Conservation (phyloP, 2,113 vertebrate genomes). For the Motacilla alba region DNA sequence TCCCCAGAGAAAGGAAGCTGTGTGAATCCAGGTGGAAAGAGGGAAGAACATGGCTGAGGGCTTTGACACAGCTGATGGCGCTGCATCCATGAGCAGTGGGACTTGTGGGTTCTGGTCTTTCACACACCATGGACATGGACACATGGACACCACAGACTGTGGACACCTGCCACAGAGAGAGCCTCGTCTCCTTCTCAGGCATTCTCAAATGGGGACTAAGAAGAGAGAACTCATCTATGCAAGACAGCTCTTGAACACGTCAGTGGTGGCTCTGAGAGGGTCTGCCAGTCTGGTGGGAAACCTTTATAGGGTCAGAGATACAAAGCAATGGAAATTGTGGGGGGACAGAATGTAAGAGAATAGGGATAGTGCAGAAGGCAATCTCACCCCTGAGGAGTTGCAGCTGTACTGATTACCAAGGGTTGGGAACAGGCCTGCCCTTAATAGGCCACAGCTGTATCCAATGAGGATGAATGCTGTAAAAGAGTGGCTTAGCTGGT, state of each 20-base stretch:
- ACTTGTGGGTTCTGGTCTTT: background rate
- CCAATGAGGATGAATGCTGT: too few relatives aligned
- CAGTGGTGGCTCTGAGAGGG: background rate
- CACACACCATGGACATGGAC: background rate
- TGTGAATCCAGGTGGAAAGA: background rate
- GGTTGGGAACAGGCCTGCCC: too few relatives aligned
- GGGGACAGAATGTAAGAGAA: too few relatives aligned
- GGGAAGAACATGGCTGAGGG: background rate
- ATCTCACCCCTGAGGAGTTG: too few relatives aligned
- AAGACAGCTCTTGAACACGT: background rate
- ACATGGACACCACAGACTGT: background rate
- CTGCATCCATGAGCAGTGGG: background rate
- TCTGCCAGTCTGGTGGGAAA: background rate
- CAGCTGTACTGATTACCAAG: too few relatives aligned
- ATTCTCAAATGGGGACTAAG: background rate
- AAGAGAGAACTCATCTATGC: background rate
- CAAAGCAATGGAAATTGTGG: background rate
- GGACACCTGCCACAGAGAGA: background rate
- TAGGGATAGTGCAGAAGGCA: too few relatives aligned
- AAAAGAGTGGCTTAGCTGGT: too few relatives aligned
- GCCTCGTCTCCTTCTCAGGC: background rate
- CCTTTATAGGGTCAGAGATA: background rate
- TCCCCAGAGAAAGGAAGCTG: accelerated
- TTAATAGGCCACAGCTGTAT: too few relatives aligned
- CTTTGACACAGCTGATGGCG: background rate